Evolutionary conservation across 2,797 vertebrate genomes (phyloP).

Genomic region (Heteromormyrus szaboi): DNA sequence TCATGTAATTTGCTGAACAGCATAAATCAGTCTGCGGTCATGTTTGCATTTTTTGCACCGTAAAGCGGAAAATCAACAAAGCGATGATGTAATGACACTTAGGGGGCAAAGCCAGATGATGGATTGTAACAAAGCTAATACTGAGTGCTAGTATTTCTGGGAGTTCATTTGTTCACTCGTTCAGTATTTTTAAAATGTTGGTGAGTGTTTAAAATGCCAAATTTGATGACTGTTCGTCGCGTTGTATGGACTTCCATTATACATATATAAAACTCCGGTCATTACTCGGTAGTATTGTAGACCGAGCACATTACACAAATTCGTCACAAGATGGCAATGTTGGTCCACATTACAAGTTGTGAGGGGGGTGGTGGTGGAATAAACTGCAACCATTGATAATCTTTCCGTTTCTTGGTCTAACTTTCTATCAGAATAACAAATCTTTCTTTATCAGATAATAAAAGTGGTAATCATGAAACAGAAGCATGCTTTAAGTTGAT

Average conservation of each 20-base stretch:
- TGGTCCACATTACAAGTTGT: constrained; percentile 30
- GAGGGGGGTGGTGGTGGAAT: not conserved
- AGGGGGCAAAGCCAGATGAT: not conserved
- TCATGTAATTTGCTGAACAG: not conserved
- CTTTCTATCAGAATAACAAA: not conserved
- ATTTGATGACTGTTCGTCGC: not conserved
- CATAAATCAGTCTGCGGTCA: constrained; percentile 29
- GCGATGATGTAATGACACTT: not conserved
- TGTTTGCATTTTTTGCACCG: constrained; percentile 48
- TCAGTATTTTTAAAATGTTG: not conserved
- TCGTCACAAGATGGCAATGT: constrained; percentile 52
- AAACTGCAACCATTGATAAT: not conserved
- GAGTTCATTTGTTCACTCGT: not conserved
- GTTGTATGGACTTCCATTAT: not conserved
- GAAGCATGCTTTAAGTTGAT: not conserved
- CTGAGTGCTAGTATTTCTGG: not conserved
- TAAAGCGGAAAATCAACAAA: constrained; percentile 44
- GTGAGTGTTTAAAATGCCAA: not conserved
- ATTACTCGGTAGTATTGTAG: not conserved
- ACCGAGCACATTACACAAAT: not conserved
- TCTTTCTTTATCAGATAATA: not conserved
- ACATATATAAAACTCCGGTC: not conserved
- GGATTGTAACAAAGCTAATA: not conserved
- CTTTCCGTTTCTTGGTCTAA: not conserved
- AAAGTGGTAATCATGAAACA: not conserved